Evolutionary conservation across 2,888 invertebrate species (phyloP), one percentile per base, ranked within the genome.

Genomic region (Dusona sp.): DNA sequence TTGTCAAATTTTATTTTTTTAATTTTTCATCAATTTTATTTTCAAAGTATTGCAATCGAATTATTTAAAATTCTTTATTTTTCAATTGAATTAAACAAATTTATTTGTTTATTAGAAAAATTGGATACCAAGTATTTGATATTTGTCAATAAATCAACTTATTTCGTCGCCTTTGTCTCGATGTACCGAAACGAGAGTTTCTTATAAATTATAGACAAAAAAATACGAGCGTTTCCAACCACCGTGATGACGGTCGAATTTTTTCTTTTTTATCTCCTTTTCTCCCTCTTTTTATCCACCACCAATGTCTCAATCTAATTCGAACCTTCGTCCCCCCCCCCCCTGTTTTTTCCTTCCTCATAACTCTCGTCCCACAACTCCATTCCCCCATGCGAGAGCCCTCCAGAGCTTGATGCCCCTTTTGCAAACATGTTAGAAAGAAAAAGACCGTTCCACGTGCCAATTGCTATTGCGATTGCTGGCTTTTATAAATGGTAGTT

Each of bases 261-360:
- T 13, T 61, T 61, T n/a, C n/a, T n/a, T 57, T 61, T 51, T 19
- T 25, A 61, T 61, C 29, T 29, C 29, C 1, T 16, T 25, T 6
- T 42, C 13, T 61, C 61, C 61, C 61, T 29, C 61, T 29, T 29
- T 29, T 61, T 16, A 61, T 61, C 61, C 16, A 61, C 29, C 61
- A 61, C 29, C 61, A 16, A 61, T 16, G 61, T 61, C 67, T 67
- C 67, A 38, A 38, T 38, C 67, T 67, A 25, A 36, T 36, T 38
- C 38, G 22, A 38, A 67, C 22, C 67, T 38, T 29, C 11, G n/a
- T 36, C 9, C 22, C n/a, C 8, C n/a, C 9, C n/a, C 9, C 22
- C n/a, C 8, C n/a, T 22, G 8, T 38, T 36, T 67, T 36, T 67
- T 48, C 38, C 36, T 61, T 29, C 61, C 61, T 61, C 29, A 61